Percentiles rank a stretch among this genome's conserved stretches.
Conservation (phyloP, 2,888 invertebrate genomes). For the Papilio gigon region DNA sequence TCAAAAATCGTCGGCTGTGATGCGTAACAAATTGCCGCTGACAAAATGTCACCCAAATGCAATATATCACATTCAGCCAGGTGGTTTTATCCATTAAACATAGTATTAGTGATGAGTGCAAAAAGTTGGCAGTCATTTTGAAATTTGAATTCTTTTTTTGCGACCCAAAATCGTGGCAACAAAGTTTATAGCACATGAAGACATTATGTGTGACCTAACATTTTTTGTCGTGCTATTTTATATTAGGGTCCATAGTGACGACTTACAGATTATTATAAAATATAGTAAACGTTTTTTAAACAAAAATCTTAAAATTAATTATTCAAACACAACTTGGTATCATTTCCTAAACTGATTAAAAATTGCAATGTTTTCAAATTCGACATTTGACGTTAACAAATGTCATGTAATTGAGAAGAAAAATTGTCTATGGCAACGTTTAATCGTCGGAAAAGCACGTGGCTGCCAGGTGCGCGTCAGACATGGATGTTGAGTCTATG, state of each 20-base stretch:
- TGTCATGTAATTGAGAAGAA: constrained; percentile 1
- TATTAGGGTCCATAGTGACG: too few relatives aligned
- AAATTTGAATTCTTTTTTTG: constrained; percentile 51
- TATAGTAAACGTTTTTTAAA: too few relatives aligned
- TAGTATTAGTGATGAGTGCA: constrained; percentile 60
- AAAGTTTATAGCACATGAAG: neutral
- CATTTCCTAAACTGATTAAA: too few relatives aligned
- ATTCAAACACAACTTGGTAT: too few relatives aligned
- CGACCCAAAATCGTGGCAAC: constrained; percentile 37
- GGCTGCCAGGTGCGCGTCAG: constrained; percentile 63
- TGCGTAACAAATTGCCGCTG: constrained; percentile 71
- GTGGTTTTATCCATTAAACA: constrained; percentile 78
- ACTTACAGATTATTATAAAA: neutral
- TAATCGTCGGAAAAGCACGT: constrained; percentile 51
- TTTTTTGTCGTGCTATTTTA: neutral
- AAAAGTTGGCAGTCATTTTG: constrained; percentile 54
- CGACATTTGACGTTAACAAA: constrained; percentile 16
- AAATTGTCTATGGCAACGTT: constrained; percentile 15
- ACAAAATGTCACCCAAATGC: constrained; percentile 72
- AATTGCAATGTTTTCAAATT: constrained; percentile 13
- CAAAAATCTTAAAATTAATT: too few relatives aligned
- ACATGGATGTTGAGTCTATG: constrained; percentile 65
- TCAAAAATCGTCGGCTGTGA: constrained; percentile 59
- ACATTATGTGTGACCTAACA: neutral
- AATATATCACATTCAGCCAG: constrained; percentile 76